Base-by-base conservation (phyloP, 2,888 invertebrate species). In the Cephalotes varians region DNA sequence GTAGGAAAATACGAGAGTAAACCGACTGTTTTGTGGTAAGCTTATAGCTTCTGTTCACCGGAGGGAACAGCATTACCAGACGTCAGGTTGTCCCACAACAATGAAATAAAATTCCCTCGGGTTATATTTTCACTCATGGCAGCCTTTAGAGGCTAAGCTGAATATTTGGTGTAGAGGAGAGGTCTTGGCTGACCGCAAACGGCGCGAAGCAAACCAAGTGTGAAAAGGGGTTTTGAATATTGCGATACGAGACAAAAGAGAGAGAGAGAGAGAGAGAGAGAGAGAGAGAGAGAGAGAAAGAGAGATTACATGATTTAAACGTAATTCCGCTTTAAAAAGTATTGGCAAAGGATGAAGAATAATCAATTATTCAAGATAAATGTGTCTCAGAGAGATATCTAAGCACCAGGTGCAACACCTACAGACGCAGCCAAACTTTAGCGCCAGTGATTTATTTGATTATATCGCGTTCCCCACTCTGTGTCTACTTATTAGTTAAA, bases 21-120 rank as follows among this genome's bases (percentile, higher is more conserved):
- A 40, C 65, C 54, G 51, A 65, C 64, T 65, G 76, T 65, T 76
- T 65, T 40, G 76, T 28, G 76, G 65, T 65, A 5, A 54, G 65
- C 51, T 65, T 76, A 65, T 65, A 65, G 65, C 76, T n/a, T 37
- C 65, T 51, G 51, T 64, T 64, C 37, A 37, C 76, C 44, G 49
- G 15, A 64, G 65, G 18, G 28, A 54, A 65, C 65, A 65, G 76
- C 51, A 49, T 65, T 65, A 76, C 51, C 28, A 49, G 49, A 76
- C 64, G 64, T 76, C 74, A 76, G 64, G 28, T 76, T 76, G 76
- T 76, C 76, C 65, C 51, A 34, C 51, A 64, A 76, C 76, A 62
- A 76, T 65, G 40, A 65, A 76, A 76, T 76, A 76, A 76, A 76
- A 76, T 65, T 76, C 76, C 65, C 76, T 54, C 49, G 65, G 40